These are phyloP conservation scores for Cepaea hortensis DNA, from an alignment of 2,888 invertebrate species.

Conservation along the genomic window DNA sequence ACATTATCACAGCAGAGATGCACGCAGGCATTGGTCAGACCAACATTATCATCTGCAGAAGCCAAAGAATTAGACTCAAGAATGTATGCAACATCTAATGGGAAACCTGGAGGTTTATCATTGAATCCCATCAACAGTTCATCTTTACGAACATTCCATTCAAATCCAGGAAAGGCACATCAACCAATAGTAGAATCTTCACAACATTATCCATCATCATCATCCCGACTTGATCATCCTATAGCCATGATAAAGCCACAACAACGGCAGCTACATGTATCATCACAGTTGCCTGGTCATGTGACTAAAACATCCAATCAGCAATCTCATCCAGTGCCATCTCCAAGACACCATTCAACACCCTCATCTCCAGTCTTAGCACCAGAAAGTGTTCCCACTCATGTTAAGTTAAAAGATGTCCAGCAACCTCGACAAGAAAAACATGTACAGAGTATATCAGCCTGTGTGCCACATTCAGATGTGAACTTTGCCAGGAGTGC, in stretches of 20 bases:
- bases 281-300: not conserved
- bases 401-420: not conserved
- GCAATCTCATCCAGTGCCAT: not conserved
- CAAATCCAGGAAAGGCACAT: not conserved
- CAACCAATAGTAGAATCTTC: not conserved
- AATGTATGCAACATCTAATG: slow-evolving; percentile 31
- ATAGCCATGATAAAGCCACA: not conserved
- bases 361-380: not conserved
- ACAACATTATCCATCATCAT: not conserved
- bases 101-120: not conserved
- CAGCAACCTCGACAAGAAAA: not conserved
- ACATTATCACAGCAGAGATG: not conserved
- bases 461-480: not conserved
- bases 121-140: not conserved
- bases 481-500: not conserved
- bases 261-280: not conserved
- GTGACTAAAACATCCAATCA: not conserved
- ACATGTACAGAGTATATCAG: not conserved
- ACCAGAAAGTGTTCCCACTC: not conserved
- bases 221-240: not conserved
- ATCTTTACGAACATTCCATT: not conserved
- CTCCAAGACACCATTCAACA: not conserved
- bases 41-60: slow-evolving; percentile 14
- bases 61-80: slow-evolving; percentile 14
- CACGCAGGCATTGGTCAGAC: not conserved